Percentiles rank a stretch among this genome's conserved stretches.
These are phyloP conservation scores for Argynnis bischoffii DNA, from an alignment of 2,888 invertebrate genomes.

Conservation along the genomic window DNA sequence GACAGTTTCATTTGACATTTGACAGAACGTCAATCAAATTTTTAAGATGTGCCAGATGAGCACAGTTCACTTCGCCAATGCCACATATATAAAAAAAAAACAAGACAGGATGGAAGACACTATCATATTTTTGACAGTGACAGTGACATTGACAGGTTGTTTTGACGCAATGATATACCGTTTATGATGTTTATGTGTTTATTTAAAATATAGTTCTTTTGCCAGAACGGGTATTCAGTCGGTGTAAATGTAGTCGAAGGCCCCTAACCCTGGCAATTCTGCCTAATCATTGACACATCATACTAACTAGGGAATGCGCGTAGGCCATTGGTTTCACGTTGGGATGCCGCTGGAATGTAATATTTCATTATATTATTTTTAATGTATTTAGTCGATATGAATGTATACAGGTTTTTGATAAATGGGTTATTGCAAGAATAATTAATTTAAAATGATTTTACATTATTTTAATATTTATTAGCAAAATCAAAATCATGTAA, in stretches of 20 bases:
- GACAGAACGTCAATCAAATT: neutral
- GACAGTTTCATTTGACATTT: conserved; percentile 3
- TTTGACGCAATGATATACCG: neutral
- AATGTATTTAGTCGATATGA: no score
- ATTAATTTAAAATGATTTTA: no score
- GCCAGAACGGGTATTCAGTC: conserved; percentile 8
- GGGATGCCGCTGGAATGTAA: conserved; percentile 93
- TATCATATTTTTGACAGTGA: neutral
- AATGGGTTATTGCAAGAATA: no score
- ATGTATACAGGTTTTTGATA: no score
- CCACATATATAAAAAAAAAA: no score
- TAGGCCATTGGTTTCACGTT: conserved; percentile 99
- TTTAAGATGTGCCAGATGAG: neutral
- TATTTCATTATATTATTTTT: conserved; percentile 22
- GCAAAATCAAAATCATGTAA: no score
- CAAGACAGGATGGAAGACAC: no score
- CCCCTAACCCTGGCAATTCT: conserved; percentile 15
- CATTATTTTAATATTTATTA: no score
- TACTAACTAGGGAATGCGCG: conserved; percentile 92
- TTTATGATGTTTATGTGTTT: neutral
- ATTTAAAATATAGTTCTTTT: neutral
- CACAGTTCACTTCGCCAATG: neutral
- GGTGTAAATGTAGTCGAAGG: conserved; percentile 12
- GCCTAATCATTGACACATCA: conserved; percentile 83
- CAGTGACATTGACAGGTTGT: conserved; percentile 3